Conservation (phyloP, 2,797 vertebrate genomes). For the Ctenochaetus hawaiiensis region DNA sequence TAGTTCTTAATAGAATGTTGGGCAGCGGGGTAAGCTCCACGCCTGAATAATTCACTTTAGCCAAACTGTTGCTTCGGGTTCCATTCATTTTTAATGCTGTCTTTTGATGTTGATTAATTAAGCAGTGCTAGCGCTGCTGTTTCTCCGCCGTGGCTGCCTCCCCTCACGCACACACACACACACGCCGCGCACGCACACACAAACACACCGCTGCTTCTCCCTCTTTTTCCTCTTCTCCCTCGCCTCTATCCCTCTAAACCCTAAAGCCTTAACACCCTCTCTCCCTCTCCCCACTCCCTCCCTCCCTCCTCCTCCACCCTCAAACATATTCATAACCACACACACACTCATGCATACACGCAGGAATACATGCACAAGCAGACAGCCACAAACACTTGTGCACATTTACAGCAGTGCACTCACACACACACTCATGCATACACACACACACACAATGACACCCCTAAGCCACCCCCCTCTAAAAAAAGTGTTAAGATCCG, state of each 20-base stretch:
- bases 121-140: constrained; percentile 83
- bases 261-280: constrained; percentile 65
- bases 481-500: constrained; percentile 71
- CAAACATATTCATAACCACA: constrained; percentile 33
- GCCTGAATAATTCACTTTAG: constrained; percentile 87
- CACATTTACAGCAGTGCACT: constrained; percentile 31
- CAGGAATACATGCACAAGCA: constrained; percentile 25
- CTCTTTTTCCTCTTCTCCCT: constrained; percentile 46
- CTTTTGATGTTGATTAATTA: constrained; percentile 90
- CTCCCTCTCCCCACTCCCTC: background rate
- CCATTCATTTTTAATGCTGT: constrained; percentile 86
- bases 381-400: background rate
- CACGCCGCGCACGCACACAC: constrained; percentile 23
- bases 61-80: constrained; percentile 86
- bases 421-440: constrained; percentile 11
- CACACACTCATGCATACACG: constrained; percentile 35
- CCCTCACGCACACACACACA: constrained; percentile 15
- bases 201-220: constrained; percentile 54
- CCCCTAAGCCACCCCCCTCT: constrained; percentile 60
- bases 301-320: constrained; percentile 6
- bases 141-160: constrained; percentile 66
- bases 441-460: constrained; percentile 37
- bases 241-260: constrained; percentile 74
- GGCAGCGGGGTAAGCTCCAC: constrained; percentile 79
- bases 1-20: constrained; percentile 78